Evolutionary conservation across 2,113 vertebrate species (phyloP).

Genomic region (Entomyzon cyanotis): DNA sequence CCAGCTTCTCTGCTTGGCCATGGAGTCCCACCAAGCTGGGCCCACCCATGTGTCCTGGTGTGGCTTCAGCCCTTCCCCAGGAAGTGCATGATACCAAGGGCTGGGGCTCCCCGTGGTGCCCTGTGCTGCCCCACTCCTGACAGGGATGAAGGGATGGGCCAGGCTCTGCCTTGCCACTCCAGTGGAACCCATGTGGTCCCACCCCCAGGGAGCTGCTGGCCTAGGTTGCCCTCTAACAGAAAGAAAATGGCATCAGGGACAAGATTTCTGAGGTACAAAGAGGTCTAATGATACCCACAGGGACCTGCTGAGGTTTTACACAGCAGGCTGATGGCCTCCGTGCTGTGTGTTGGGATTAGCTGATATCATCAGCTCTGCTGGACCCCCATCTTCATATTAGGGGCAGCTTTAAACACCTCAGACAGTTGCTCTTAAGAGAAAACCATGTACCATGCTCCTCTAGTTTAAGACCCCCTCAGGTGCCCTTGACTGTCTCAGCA

Average conservation of each 20-base stretch:
- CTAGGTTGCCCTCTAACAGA: not conserved
- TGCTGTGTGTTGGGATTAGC: not conserved
- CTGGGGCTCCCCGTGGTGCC: not conserved
- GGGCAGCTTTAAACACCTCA: not conserved
- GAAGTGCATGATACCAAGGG: rapidly evolving
- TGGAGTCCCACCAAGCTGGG: too few species aligned
- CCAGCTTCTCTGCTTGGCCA: not conserved
- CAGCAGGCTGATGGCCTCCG: not conserved
- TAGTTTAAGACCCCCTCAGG: not conserved
- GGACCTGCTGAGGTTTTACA: not conserved
- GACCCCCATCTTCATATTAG: not conserved
- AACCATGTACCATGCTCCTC: rapidly evolving
- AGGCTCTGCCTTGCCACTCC: not conserved
- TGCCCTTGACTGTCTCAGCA: rapidly evolving
- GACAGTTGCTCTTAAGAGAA: not conserved
- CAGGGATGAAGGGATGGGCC: not conserved
- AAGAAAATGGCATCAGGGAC: not conserved
- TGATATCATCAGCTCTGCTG: not conserved
- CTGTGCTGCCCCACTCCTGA: not conserved
- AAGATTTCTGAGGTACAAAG: not conserved
- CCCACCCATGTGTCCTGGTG: too few species aligned
- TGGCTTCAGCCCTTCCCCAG: not conserved
- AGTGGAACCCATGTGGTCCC: not conserved
- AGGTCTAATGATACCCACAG: not conserved
- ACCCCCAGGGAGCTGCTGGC: not conserved